Evolutionary conservation across 2,888 invertebrate genomes (phyloP).

Genomic region (Diaphora mendica): DNA sequence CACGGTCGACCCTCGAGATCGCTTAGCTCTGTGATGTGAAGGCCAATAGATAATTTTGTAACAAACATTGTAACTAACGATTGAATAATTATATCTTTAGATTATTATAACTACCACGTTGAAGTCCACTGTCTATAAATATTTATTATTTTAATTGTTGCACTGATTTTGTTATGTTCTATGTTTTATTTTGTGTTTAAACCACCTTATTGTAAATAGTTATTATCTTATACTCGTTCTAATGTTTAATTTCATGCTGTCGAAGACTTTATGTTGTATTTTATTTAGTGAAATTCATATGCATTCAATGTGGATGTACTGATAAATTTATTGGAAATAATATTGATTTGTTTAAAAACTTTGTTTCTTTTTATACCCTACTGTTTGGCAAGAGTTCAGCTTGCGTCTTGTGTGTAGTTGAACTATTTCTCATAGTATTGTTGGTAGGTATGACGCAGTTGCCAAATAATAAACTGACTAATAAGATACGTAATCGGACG

Average conservation of each 20-base stretch:
- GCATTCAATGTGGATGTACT: slow-evolving; percentile 85
- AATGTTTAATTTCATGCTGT: slow-evolving; percentile 78
- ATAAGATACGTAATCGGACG: slow-evolving; percentile 53
- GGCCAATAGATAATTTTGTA: slow-evolving; percentile 85
- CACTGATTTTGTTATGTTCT: slow-evolving; percentile 85
- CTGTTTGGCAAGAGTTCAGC: background rate
- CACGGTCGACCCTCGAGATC: slow-evolving; percentile 68
- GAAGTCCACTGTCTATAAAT: slow-evolving; percentile 81
- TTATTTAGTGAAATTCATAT: slow-evolving; percentile 73
- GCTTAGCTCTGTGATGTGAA: slow-evolving; percentile 85
- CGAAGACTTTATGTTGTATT: slow-evolving; percentile 82
- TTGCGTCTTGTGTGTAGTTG: slow-evolving; percentile 43
- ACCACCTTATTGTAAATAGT: slow-evolving; percentile 83
- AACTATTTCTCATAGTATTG: slow-evolving; percentile 41
- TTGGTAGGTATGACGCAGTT: slow-evolving; percentile 56
- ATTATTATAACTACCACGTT: slow-evolving; percentile 82
- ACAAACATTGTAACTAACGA: slow-evolving; percentile 82
- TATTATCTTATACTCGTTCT: slow-evolving; percentile 76
- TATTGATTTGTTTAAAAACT: slow-evolving; percentile 85
- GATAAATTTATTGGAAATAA: slow-evolving; percentile 86
- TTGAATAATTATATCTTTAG: slow-evolving; percentile 75
- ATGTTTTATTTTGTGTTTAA: slow-evolving; percentile 83
- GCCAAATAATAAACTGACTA: slow-evolving; percentile 61
- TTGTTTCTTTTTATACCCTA: slow-evolving; percentile 42
- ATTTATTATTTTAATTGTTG: slow-evolving; percentile 86